Evolutionary conservation across 2,113 vertebrate genomes (phyloP), one percentile per base, ranked within the genome.

Genomic region (Xiphophorus couchianus): DNA sequence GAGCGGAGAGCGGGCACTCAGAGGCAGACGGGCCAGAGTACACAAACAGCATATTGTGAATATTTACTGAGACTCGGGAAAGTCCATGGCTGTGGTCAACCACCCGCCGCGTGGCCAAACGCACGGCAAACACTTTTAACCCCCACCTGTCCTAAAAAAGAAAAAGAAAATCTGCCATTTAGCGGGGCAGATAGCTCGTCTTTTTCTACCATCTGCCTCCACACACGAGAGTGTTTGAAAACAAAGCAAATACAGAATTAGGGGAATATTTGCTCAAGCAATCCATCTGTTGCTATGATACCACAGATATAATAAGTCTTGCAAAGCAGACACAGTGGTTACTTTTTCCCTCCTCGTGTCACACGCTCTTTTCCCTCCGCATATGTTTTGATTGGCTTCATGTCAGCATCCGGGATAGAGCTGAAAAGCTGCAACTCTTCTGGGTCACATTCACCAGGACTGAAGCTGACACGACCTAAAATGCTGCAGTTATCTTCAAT

Each of bases 71-170:
- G 86, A 85, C 83, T 74, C 70, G 77, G 39, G 71, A 71, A 81
- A 81, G 77, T 80, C 76, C 58, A 30, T 1, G 29, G 63, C 66
- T 58, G 54, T 30, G 77, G 74, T 82, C 76, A n/a, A 17, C 73
- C 67, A 71, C 81, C 76, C 63, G 70, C 70, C 61, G 78, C 25
- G 35, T 66, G 25, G 78, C 82, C 86, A 77, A 84, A 90, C 76
- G 83, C 89, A 88, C 27, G 25, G 83, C 88, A 93, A 93, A 93
- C 91, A 89, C 90, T 92, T 88, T 89, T 89, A 91, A 89, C 82
- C 83, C 68, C 6, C 44, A 8, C 51, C 25, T 10, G 0, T 70
- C 80, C 61, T 61, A 66, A 84, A 89, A 77, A 74, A 65, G 2
- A 71, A 63, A 84, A 89, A 73, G 62, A 67, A 35, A 73, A 35